Base-by-base conservation (phyloP, 2,113 vertebrate genomes). In the Gallinago undulata region DNA sequence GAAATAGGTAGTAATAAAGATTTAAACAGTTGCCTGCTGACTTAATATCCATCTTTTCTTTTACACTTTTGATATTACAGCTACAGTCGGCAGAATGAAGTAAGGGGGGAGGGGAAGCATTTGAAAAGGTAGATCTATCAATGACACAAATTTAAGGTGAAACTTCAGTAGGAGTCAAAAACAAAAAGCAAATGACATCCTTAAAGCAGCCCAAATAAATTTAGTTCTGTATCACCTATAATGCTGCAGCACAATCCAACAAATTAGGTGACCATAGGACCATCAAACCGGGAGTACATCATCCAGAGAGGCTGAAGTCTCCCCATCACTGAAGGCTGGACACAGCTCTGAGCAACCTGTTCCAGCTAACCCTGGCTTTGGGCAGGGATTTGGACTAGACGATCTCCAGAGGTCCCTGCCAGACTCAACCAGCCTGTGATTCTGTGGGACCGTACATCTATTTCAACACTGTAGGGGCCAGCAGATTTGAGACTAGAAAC, bases 21-120 rank as follows among this genome's bases (percentile, higher is more conserved):
- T 51, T 56, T 84, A 37, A 87, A 85, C 16, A 79, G 18, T 12
- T 51, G 33, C 12, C 60, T 78, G 27, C 4, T 53, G 9, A 45
- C 47, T 78, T 87, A 64, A 72, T 35, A 82, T 1, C 19, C 21
- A 39, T 16, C 11, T 91, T 39, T 75, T 70, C 31, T 50, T 84
- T 79, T 41, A 82, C 8, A n/a, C 8, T 50, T 80, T 10, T 37
- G 18, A 35, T 60, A 64, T 24, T 39, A 67, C 1, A 75, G 21
- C 13, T n/a, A 48, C 18, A 55, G 53, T 28, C 16, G 2, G 53
- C 28, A 55, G 28, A 30, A 30, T 55, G 53, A 89, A 84, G 31
- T 33, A 14, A 22, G 12, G 2, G 1, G 4, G 6, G 5, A 12
- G 4, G 4, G 2, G 8, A 28, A n/a, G 8, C 30, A 67, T 23